A percentile compares a stretch with the other conserved stretches of the same genome.
These are phyloP conservation scores for Eulithis testata DNA, from an alignment of 2,888 invertebrate species.

Conservation along the genomic window DNA sequence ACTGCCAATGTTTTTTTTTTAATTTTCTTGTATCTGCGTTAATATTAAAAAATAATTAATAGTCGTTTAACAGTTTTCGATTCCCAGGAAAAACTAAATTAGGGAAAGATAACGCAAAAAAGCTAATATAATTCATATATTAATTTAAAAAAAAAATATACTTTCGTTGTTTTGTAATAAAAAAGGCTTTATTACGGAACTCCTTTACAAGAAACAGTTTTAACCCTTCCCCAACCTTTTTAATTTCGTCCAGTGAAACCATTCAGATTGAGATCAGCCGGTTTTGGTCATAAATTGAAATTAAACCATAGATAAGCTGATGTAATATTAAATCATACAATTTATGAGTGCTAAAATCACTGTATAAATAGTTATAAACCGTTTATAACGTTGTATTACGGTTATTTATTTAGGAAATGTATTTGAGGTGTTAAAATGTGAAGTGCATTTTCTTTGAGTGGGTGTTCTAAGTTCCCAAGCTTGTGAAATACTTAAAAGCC, in stretches of 20 bases:
- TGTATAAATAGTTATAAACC: conserved; percentile 42
- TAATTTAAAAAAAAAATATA: too few relatives aligned
- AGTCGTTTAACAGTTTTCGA: too few relatives aligned
- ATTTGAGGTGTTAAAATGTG: conserved; percentile 39
- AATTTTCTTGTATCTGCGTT: too few relatives aligned
- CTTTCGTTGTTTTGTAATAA: neutral
- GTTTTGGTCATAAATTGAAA: conserved; percentile 37
- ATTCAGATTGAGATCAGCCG: conserved; percentile 35
- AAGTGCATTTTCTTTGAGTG: conserved; percentile 14
- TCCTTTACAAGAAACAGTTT: neutral
- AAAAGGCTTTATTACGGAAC: conserved; percentile 19
- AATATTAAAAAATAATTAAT: too few relatives aligned
- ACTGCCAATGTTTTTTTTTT: too few relatives aligned
- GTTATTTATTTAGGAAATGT: conserved; percentile 36
- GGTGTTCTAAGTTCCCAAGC: conserved; percentile 16
- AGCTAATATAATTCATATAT: too few relatives aligned
- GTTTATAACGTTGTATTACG: conserved; percentile 29
- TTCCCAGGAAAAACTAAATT: too few relatives aligned
- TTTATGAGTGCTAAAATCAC: conserved; percentile 44
- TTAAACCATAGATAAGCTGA: conserved; percentile 40
- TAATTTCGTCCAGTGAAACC: conserved; percentile 32
- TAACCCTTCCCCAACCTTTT: conserved; percentile 24
- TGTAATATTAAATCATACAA: conserved; percentile 39
- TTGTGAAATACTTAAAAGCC: neutral
- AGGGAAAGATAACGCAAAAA: too few relatives aligned